phyloP scores from a whole-genome alignment of 2,113 vertebrate genomes.

The Engraulis encrasicolus region DNA sequence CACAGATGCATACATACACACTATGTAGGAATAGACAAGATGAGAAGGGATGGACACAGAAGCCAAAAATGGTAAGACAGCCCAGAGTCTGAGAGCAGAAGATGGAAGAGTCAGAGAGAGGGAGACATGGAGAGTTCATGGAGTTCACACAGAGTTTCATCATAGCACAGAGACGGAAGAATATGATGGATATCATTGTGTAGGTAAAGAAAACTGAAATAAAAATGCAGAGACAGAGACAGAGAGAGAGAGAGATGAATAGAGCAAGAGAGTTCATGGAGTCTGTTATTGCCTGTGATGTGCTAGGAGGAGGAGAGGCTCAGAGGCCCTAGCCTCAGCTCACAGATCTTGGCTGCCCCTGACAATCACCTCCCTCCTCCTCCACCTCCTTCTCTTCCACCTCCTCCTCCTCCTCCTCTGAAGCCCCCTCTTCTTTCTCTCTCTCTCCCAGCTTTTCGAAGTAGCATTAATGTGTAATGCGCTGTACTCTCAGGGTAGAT shows the following conservation, averaged over 20 bases:
- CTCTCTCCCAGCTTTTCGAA: conserved; percentile 30
- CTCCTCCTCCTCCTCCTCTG: neutral
- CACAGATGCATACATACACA: no score
- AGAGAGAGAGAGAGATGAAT: neutral
- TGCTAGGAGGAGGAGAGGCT: neutral
- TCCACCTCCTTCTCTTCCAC: neutral
- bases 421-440: no score
- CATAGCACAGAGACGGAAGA: no score
- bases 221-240: neutral
- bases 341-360: neutral
- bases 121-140: no score
- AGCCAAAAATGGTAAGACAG: no score
- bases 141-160: no score
- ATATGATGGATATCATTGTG: no score
- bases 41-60: no score
- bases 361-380: neutral
- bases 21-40: no score
- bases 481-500: conserved; percentile 39
- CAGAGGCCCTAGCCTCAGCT: neutral
- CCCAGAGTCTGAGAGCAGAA: no score
- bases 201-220: neutral
- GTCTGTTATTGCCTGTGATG: neutral
- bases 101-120: no score
- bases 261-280: neutral
- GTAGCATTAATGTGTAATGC: conserved; percentile 41